These are phyloP conservation scores for Chaetorhynchus papuensis DNA, from an alignment of 2,113 vertebrate genomes.

Conservation along the genomic window DNA sequence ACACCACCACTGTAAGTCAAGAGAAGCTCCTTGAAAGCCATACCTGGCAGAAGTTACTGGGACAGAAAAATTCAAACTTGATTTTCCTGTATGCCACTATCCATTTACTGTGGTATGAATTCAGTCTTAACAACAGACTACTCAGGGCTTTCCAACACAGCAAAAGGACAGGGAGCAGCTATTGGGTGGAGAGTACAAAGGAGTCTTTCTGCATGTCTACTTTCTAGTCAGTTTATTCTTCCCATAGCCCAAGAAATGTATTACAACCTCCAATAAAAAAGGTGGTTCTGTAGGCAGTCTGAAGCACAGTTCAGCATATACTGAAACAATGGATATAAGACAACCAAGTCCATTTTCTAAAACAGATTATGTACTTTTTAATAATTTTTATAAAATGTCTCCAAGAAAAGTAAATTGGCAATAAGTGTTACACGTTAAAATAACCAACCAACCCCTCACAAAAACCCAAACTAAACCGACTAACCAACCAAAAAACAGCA, in stretches of 20 bases:
- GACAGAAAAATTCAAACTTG: background rate
- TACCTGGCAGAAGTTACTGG: background rate
- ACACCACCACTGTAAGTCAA: background rate
- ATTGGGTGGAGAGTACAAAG: background rate
- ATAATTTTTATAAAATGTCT: background rate
- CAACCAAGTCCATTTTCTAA: background rate
- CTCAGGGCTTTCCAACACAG: background rate
- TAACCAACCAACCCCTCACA: background rate
- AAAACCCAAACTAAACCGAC: background rate
- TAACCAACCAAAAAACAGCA: rapidly evolving
- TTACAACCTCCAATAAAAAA: background rate
- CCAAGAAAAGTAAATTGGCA: background rate
- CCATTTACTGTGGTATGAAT: background rate
- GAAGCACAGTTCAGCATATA: background rate
- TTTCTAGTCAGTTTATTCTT: background rate
- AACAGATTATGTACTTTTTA: background rate
- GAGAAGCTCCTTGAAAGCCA: background rate
- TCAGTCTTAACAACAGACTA: background rate
- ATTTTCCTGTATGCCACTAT: background rate
- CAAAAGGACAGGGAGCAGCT: background rate
- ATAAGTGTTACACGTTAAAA: background rate
- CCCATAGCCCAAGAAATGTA: background rate
- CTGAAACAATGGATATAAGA: background rate
- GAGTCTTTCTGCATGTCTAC: background rate
- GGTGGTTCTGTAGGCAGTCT: background rate